phyloP scores from a whole-genome alignment of 2,797 vertebrate species.

The Tangara arthus region DNA sequence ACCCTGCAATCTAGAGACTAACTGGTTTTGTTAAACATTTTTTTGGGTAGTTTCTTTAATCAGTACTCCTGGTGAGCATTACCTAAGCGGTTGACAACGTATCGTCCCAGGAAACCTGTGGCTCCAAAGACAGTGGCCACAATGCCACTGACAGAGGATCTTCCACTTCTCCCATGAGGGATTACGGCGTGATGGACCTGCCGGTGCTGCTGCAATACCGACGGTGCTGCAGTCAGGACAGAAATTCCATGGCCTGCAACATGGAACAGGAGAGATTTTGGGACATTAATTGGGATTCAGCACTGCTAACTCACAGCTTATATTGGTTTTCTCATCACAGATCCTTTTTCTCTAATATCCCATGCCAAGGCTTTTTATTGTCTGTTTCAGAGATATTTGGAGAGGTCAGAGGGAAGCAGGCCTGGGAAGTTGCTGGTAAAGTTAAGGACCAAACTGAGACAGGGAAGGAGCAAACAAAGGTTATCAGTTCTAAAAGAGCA shows the following conservation, averaged over 20 bases:
- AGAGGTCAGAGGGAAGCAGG: background rate
- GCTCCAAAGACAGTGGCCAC: constrained; percentile 95
- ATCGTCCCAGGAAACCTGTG: constrained; percentile 92
- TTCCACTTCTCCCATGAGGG: constrained; percentile 89
- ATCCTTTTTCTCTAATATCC: background rate
- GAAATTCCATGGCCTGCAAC: constrained; percentile 72
- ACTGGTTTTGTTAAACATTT: accelerated
- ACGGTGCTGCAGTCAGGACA: constrained; percentile 66
- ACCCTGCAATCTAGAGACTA: background rate
- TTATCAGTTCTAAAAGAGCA: background rate
- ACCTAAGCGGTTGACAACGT: constrained; percentile 91
- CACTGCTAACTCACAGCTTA: background rate
- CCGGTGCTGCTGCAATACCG: constrained; percentile 72
- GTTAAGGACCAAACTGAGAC: background rate
- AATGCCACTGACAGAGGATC: constrained; percentile 91
- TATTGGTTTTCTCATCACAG: background rate
- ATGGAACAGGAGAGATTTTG: background rate
- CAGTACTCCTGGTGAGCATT: background rate
- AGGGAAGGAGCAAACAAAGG: background rate
- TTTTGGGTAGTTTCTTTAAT: background rate
- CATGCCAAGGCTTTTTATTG: background rate
- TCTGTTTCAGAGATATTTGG: background rate
- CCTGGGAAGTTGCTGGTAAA: background rate
- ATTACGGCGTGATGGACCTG: constrained; percentile 85
- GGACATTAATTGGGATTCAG: background rate